Percentiles rank a stretch among this genome's conserved stretches.
Evolutionary conservation across 2,113 vertebrate species (phyloP).

Genomic region (Neogobius melanostomus): DNA sequence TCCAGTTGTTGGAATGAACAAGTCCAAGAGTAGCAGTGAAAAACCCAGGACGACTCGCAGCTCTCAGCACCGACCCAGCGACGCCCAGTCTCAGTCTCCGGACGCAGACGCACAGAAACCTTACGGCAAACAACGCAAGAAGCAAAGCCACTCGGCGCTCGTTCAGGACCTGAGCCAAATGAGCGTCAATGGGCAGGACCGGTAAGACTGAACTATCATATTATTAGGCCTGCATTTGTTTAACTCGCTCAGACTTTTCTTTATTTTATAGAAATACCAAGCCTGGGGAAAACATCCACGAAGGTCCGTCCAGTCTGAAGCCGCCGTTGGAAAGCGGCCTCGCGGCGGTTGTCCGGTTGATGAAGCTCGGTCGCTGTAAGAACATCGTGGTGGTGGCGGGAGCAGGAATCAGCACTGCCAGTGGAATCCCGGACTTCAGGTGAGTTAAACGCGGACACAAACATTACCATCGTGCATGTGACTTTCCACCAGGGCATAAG

Average conservation of each 20-base stretch:
- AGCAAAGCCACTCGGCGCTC: slow-evolving; percentile 55
- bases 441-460: slow-evolving; percentile 20
- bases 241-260: background rate
- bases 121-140: slow-evolving; percentile 52
- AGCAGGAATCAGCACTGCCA: slow-evolving; percentile 82
- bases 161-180: slow-evolving; percentile 72
- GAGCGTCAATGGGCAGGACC: slow-evolving; percentile 64
- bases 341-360: slow-evolving; percentile 74
- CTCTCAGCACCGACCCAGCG: slow-evolving; percentile 33
- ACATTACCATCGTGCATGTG: background rate
- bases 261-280: background rate
- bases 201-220: slow-evolving; percentile 44
- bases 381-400: slow-evolving; percentile 80
- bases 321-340: slow-evolving; percentile 45
- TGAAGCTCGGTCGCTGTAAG: slow-evolving; percentile 72
- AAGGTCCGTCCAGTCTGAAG: background rate
- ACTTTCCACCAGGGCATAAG: no score
- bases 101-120: slow-evolving; percentile 13
- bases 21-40: slow-evolving; percentile 56
- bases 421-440: slow-evolving; percentile 83
- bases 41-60: slow-evolving; percentile 68
- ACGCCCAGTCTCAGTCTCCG: slow-evolving; percentile 10
- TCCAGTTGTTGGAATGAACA: slow-evolving; percentile 70
- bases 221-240: no score
- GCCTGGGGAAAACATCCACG: slow-evolving; percentile 4